Evolutionary conservation across 2,797 vertebrate species (phyloP).

Genomic region (Hemitrygon akajei): DNA sequence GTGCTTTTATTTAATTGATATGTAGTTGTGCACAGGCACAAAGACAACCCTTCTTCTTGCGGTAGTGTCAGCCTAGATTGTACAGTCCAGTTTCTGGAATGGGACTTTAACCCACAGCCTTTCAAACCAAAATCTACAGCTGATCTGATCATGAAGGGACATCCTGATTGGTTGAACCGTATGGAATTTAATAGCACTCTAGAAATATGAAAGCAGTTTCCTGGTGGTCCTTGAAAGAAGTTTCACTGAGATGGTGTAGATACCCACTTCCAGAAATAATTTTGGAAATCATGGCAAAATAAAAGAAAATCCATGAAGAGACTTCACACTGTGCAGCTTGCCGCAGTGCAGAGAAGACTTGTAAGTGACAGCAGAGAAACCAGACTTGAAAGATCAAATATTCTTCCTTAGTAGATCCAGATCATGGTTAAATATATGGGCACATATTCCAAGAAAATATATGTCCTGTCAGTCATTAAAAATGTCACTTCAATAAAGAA

Average conservation of each 20-base stretch:
- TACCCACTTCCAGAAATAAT: not conserved
- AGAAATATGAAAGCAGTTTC: not conserved
- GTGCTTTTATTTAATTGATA: too few species aligned
- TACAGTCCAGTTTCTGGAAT: too few species aligned
- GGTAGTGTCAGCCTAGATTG: too few species aligned
- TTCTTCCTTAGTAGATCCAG: not conserved
- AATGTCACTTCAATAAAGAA: not conserved
- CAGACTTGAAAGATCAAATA: not conserved
- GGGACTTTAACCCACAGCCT: too few species aligned
- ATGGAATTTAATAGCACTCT: too few species aligned
- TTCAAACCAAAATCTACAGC: too few species aligned
- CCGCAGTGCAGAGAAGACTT: not conserved
- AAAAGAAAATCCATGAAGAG: not conserved
- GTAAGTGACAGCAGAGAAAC: not conserved
- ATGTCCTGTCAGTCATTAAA: not conserved
- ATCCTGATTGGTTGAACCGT: too few species aligned
- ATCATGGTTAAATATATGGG: not conserved
- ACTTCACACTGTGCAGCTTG: not conserved
- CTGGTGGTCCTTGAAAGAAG: not conserved
- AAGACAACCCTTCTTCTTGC: too few species aligned
- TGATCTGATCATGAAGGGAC: too few species aligned
- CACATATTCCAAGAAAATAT: not conserved
- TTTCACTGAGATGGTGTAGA: not conserved
- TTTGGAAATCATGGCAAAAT: not conserved
- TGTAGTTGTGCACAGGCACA: too few species aligned